Percentiles rank a stretch among this genome's conserved stretches.
phyloP scores from a whole-genome alignment of 2,113 vertebrate species.

The Callorhinus ursinus region DNA sequence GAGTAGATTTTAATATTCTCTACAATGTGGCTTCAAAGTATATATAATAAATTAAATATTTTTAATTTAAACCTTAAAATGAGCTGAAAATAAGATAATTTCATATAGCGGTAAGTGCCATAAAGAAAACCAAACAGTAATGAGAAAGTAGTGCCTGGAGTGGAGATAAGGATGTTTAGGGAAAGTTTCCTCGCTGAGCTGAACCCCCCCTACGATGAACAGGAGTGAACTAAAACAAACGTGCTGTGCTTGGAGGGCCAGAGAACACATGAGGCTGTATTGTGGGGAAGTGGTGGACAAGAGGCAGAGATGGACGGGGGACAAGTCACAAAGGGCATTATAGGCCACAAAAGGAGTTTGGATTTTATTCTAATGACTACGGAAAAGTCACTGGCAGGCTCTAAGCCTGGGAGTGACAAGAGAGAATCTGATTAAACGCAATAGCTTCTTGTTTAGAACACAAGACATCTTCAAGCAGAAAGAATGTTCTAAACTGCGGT shows the following conservation, averaged over 20 bases:
- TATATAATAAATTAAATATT: neutral
- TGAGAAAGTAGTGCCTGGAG: neutral
- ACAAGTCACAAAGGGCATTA: neutral
- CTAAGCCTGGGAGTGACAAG: neutral
- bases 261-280: neutral
- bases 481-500: neutral
- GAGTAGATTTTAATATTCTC: constrained; percentile 15
- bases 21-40: neutral
- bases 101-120: neutral
- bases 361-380: neutral
- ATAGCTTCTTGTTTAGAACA: constrained; percentile 8
- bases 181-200: neutral
- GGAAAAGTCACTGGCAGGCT: neutral
- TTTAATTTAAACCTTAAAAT: neutral
- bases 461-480: neutral
- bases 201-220: neutral
- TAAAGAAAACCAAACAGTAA: constrained; percentile 5
- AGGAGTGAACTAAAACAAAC: neutral
- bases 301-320: neutral
- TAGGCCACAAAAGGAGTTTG: neutral
- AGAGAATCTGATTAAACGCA: neutral
- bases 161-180: neutral
- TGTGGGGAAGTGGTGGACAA: neutral
- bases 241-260: neutral
- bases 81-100: constrained; percentile 31